Percentiles rank a stretch among this genome's conserved stretches.
These are phyloP conservation scores for Dermatemys mawii DNA, from an alignment of 2,113 vertebrate genomes.

Conservation along the genomic window DNA sequence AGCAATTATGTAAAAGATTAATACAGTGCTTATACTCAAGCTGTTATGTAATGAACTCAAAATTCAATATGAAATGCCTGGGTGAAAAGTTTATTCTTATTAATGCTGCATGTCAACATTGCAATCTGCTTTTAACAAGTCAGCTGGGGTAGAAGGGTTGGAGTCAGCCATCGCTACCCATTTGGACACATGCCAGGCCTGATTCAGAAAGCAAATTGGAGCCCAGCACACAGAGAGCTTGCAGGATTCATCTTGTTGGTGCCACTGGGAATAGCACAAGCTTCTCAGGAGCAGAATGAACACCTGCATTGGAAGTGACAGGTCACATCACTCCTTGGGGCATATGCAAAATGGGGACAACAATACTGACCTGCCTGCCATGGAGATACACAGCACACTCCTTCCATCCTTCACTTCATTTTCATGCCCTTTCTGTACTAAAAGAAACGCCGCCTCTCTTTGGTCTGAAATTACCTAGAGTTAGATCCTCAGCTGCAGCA, in stretches of 20 bases:
- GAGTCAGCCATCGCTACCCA: neutral
- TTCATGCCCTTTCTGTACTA: neutral
- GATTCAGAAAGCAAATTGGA: neutral
- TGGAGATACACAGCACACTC: neutral
- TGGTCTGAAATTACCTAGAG: neutral
- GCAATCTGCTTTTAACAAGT: neutral
- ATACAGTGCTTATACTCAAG: neutral
- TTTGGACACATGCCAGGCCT: neutral
- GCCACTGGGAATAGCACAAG: neutral
- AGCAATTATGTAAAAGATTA: neutral
- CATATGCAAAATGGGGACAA: neutral
- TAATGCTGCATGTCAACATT: neutral
- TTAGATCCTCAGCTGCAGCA: neutral
- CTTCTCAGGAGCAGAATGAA: neutral
- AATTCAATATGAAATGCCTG: neutral
- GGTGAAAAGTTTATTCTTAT: neutral
- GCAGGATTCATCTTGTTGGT: neutral
- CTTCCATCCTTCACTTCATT: neutral
- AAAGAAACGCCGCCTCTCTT: neutral
- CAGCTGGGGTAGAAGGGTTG: neutral
- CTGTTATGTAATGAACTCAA: neutral
- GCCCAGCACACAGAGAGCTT: neutral
- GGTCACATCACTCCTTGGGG: neutral
- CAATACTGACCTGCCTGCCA: neutral
- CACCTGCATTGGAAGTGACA: neutral